These are phyloP conservation scores for Dysmachus trigonus DNA, from an alignment of 2,888 invertebrate genomes.

Conservation along the genomic window DNA sequence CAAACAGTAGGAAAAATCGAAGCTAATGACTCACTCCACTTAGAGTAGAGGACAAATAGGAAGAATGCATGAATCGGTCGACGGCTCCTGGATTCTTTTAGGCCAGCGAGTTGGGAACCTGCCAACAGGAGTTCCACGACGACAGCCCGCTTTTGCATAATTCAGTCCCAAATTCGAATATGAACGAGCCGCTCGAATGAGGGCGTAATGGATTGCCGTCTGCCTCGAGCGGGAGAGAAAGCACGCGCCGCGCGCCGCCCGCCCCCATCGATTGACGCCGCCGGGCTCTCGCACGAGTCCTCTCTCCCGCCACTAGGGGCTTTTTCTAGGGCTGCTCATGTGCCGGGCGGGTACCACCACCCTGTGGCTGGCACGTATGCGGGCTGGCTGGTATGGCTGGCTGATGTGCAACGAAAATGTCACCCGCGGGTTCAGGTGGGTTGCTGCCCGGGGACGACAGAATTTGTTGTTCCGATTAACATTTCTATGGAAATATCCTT, in stretches of 20 bases:
- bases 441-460: not conserved
- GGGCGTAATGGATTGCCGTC: not conserved
- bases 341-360: not conserved
- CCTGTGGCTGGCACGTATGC: not conserved
- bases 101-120: not conserved
- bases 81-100: not conserved
- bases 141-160: not conserved
- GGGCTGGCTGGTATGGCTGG: no score
- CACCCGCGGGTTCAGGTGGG: not conserved
- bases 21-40: not conserved
- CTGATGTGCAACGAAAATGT: not conserved
- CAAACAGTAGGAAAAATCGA: not conserved
- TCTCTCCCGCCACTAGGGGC: not conserved
- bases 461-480: not conserved
- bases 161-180: constrained; percentile 7
- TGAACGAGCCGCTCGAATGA: not conserved
- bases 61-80: not conserved
- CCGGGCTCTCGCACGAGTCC: not conserved
- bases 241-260: not conserved
- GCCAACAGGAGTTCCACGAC: not conserved
- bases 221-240: not conserved
- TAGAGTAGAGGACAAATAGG: not conserved
- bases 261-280: not conserved
- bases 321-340: not conserved
- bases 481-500: constrained; percentile 52